Evolutionary conservation across 2,113 vertebrate species (phyloP).

Genomic region (Octodon degus): DNA sequence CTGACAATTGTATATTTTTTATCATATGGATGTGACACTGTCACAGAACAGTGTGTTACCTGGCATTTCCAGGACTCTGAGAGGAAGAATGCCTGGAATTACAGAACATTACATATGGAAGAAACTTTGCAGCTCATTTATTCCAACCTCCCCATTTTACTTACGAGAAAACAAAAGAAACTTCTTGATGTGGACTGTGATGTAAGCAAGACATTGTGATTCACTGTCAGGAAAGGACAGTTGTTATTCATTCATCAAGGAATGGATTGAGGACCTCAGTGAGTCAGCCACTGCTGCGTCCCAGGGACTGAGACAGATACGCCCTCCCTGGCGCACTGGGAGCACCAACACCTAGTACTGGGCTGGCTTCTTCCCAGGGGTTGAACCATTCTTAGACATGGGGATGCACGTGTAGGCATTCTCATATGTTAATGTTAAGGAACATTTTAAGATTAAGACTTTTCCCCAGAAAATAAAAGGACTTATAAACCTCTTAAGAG

Average conservation of each 20-base stretch:
- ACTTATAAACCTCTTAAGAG: not conserved
- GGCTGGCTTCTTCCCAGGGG: not conserved
- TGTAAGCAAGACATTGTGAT: slow-evolving; percentile 69
- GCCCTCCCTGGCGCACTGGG: not conserved
- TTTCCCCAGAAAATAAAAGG: slow-evolving; percentile 12
- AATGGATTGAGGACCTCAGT: slow-evolving; percentile 24
- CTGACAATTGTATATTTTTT: not conserved
- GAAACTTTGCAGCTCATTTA: slow-evolving; percentile 42
- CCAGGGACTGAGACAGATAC: not conserved
- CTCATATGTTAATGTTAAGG: not conserved
- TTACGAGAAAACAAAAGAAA: slow-evolving; percentile 66
- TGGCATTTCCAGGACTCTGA: not conserved
- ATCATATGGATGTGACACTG: not conserved
- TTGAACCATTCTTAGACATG: not conserved
- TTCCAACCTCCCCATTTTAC: slow-evolving; percentile 43
- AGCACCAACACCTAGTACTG: not conserved
- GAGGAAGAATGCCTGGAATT: slow-evolving; percentile 12
- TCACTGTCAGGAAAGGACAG: slow-evolving; percentile 64
- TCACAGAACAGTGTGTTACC: not conserved
- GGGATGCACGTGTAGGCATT: not conserved
- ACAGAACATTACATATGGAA: slow-evolving; percentile 29
- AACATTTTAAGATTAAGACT: slow-evolving; percentile 56
- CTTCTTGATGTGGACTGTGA: slow-evolving; percentile 42
- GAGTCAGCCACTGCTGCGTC: slow-evolving; percentile 42
- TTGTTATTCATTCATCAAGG: slow-evolving; percentile 61